phyloP scores from a whole-genome alignment of 2,888 invertebrate genomes.

The Zygaena filipendulae region DNA sequence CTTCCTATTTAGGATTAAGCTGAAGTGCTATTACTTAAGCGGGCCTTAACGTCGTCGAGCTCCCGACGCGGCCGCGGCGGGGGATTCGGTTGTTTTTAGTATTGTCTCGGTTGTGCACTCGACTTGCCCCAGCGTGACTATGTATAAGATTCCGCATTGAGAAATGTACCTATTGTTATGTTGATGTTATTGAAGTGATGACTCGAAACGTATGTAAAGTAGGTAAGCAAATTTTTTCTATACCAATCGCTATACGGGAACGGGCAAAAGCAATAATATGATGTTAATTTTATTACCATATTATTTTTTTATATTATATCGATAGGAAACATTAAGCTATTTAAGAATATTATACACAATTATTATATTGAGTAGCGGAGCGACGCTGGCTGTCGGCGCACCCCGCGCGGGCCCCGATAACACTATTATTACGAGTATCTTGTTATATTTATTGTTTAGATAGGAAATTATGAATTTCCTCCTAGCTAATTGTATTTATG shows the following conservation, averaged over 20 bases:
- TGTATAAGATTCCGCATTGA: slow-evolving; percentile 41
- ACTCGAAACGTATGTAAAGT: slow-evolving; percentile 56
- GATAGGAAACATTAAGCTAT: slow-evolving; percentile 58
- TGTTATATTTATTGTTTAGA: slow-evolving; percentile 69
- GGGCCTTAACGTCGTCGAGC: slow-evolving; percentile 40
- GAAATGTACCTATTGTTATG: slow-evolving; percentile 42
- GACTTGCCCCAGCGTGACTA: slow-evolving; percentile 63
- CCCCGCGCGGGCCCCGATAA: slow-evolving; percentile 39
- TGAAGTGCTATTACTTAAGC: slow-evolving; percentile 65
- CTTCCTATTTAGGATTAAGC: slow-evolving; percentile 63
- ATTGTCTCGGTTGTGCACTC: slow-evolving; percentile 65
- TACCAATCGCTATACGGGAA: slow-evolving; percentile 70
- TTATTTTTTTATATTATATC: slow-evolving; percentile 66
- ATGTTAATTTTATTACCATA: slow-evolving; percentile 70
- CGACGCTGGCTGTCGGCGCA: slow-evolving; percentile 58
- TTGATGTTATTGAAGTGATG: slow-evolving; percentile 47
- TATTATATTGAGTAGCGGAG: slow-evolving; percentile 56
- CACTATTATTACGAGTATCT: no score
- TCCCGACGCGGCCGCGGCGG: slow-evolving; percentile 32
- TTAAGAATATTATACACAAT: slow-evolving; percentile 52
- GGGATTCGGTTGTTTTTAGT: slow-evolving; percentile 56
- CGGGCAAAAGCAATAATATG: slow-evolving; percentile 70
- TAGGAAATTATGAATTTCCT: slow-evolving; percentile 67
- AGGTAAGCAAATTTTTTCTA: slow-evolving; percentile 63
- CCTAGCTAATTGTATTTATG: slow-evolving; percentile 67